Evolutionary conservation across 2,113 vertebrate genomes (phyloP), one percentile per base, ranked within the genome.

Genomic region (Danio rerio): DNA sequence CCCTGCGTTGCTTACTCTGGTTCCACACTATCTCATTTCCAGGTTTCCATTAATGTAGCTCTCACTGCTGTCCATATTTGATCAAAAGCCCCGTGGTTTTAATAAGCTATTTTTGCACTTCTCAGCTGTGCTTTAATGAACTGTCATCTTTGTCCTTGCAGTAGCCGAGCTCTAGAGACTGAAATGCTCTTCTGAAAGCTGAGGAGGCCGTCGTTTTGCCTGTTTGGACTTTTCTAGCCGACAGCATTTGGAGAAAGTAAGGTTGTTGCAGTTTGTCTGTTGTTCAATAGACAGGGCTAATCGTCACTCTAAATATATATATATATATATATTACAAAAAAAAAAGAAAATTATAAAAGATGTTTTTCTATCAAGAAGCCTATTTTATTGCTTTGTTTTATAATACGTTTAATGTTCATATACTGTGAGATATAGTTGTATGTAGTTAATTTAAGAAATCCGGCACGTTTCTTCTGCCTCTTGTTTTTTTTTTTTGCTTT

Each of bases 321-420:
- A 12, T n/a, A 12, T 31, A 31, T 31, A 31, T 31, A 31, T 31
- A 31, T 31, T 31, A 31, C 31, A 31, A 31, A 31, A 31, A 31
- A 31, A 43, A 70, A 45, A 15, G 16, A 79, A 62, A 68, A 69
- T 68, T 59, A 68, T 55, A 77, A 78, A 84, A 53, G 65, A 72
- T 50, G 72, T 82, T 83, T 86, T 88, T 53, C 79, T 81, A 87
- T 88, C 76, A 81, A 86, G 56, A 84, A 81, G 80, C 86, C 83
- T 90, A 84, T 89, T 88, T 89, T 84, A 83, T 81, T 87, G 89
- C 81, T 20, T 86, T 87, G 75, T 91, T 93, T 91, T 91, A 86
- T 90, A 88, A 84, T 84, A 88, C 55, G 82, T 88, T 87, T 69
- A 78, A 84, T 88, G 86, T 91, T 86, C 86, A 86, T 91, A 80